A percentile compares a stretch with the other conserved stretches of the same genome.
phyloP scores from a whole-genome alignment of 2,797 vertebrate species.

The Anomalospiza imberbis region DNA sequence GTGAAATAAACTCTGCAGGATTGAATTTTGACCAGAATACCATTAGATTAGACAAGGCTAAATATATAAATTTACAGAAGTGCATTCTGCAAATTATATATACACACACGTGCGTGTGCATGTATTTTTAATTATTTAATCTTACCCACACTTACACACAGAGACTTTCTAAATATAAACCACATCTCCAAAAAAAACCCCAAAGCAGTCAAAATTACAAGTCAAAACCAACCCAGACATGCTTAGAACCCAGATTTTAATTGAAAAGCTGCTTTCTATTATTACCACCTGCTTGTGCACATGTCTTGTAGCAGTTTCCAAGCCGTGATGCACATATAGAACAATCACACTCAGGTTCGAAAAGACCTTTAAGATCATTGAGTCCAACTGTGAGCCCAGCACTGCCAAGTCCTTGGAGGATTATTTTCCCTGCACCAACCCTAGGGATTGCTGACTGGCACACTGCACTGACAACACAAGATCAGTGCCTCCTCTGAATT shows the following conservation, averaged over 20 bases:
- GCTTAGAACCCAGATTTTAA: neutral
- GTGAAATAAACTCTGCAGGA: neutral
- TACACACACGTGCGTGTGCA: too few species aligned
- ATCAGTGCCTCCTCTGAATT: neutral
- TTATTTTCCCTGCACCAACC: neutral
- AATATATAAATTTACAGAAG: neutral
- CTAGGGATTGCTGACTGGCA: neutral
- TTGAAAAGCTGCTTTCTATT: neutral
- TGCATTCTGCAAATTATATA: neutral
- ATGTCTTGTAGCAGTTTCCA: neutral
- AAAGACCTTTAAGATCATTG: neutral
- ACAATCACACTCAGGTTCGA: neutral
- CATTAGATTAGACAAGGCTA: neutral
- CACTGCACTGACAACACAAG: neutral
- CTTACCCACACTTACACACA: neutral
- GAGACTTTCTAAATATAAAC: neutral
- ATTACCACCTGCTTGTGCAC: neutral
- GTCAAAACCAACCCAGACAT: neutral
- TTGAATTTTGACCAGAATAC: neutral
- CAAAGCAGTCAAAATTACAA: neutral
- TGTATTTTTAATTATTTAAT: neutral
- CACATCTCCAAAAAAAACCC: neutral
- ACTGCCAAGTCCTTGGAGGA: neutral
- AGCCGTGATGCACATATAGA: neutral
- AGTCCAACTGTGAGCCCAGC: neutral